A percentile compares a stretch with the other conserved stretches of the same genome.
These are phyloP conservation scores for Trisateles emortualis DNA, from an alignment of 2,888 invertebrate genomes.

Conservation along the genomic window DNA sequence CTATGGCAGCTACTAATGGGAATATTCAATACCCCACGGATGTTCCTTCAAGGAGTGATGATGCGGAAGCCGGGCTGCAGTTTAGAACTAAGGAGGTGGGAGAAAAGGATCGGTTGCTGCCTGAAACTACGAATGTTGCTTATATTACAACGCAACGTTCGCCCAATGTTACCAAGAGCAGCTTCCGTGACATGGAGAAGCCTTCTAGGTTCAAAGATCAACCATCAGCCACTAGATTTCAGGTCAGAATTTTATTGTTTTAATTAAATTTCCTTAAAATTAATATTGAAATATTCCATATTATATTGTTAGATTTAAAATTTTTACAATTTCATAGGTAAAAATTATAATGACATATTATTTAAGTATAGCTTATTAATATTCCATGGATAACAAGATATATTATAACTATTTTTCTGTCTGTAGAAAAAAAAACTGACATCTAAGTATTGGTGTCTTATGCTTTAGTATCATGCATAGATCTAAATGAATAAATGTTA, in stretches of 20 bases:
- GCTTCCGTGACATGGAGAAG: conserved; percentile 88
- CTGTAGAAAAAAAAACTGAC: too few relatives aligned
- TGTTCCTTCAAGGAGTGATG: conserved; percentile 62
- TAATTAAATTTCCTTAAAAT: neutral
- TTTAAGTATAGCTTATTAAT: too few relatives aligned
- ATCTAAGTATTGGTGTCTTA: too few relatives aligned
- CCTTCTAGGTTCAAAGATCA: conserved; percentile 88
- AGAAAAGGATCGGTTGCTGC: conserved; percentile 69
- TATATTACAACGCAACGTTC: conserved; percentile 52
- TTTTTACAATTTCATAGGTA: too few relatives aligned
- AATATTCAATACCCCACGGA: conserved; percentile 80
- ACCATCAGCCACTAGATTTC: conserved; percentile 88
- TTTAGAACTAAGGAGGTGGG: conserved; percentile 63
- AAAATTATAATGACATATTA: too few relatives aligned
- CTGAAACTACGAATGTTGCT: conserved; percentile 58
- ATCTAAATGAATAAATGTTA: too few relatives aligned
- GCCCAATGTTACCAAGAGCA: conserved; percentile 84
- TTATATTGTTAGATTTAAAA: too few relatives aligned
- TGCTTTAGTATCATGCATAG: too few relatives aligned
- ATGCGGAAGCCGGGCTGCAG: conserved; percentile 74
- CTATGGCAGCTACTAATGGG: conserved; percentile 84
- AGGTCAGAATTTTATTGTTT: conserved; percentile 67
- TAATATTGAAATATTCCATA: too few relatives aligned
- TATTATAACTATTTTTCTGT: too few relatives aligned
- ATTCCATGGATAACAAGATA: too few relatives aligned